phyloP scores from a whole-genome alignment of 2,888 invertebrate species.

The Sesia bembeciformis region DNA sequence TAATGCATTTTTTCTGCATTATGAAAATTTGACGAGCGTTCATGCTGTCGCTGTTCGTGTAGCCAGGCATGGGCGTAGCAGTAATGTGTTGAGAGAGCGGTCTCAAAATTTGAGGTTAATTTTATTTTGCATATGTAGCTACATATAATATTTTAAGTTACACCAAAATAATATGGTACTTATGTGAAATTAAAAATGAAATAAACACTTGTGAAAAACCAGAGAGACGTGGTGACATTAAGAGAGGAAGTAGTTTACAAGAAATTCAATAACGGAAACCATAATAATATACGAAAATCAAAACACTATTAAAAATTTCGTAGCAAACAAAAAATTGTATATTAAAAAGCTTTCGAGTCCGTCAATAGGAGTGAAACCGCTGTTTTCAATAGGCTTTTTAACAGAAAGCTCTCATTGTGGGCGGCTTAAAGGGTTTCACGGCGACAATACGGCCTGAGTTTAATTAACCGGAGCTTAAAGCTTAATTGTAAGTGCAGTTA shows the following conservation, averaged over 20 bases:
- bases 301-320: constrained; percentile 28
- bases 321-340: constrained; percentile 23
- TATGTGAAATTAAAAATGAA: too few relatives aligned
- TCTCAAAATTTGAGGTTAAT: too few relatives aligned
- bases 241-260: background rate
- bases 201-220: too few relatives aligned
- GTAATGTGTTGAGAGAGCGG: too few relatives aligned
- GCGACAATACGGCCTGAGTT: constrained; percentile 63
- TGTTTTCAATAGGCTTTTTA: constrained; percentile 53
- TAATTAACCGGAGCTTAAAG: constrained; percentile 71
- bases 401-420: constrained; percentile 53
- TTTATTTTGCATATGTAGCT: too few relatives aligned
- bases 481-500: constrained; percentile 70
- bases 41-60: too few relatives aligned
- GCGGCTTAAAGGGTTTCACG: constrained; percentile 56
- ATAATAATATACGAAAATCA: constrained; percentile 22
- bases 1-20: too few relatives aligned
- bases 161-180: too few relatives aligned
- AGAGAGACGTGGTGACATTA: too few relatives aligned
- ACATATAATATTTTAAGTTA: too few relatives aligned
- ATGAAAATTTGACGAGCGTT: too few relatives aligned
- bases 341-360: constrained; percentile 28
- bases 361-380: constrained; percentile 27
- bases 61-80: too few relatives aligned
- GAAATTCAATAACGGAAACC: constrained; percentile 30